phyloP scores from a whole-genome alignment of 1,140 invertebrate species.

The Chymomyza costata region DNA sequence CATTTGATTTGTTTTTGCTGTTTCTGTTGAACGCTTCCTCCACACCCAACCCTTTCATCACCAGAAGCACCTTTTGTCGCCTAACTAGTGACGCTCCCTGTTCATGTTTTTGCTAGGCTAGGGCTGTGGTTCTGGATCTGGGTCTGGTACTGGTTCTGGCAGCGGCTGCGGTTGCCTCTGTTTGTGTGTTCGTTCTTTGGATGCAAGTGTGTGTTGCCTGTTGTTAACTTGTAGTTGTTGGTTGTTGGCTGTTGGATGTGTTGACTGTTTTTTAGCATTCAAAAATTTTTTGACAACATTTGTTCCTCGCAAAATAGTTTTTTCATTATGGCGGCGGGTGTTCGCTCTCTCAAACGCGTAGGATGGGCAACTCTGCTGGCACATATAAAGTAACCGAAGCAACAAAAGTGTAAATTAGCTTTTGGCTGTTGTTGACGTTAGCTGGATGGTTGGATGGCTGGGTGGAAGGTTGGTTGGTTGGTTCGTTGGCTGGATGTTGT shows the following conservation, averaged over 20 bases:
- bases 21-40: constrained; percentile 9
- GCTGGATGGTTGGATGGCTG: too few relatives aligned
- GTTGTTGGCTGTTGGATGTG: constrained; percentile 17
- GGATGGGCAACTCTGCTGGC: constrained; percentile 15
- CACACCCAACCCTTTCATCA: constrained; percentile 3
- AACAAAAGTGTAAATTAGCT: constrained; percentile 72
- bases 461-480: constrained; percentile 33
- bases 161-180: too few relatives aligned
- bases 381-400: constrained; percentile 64
- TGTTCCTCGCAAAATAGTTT: constrained; percentile 65
- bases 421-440: constrained; percentile 69
- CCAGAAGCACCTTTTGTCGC: constrained; percentile 1
- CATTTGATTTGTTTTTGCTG: constrained; percentile 62
- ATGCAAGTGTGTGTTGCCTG: too few relatives aligned
- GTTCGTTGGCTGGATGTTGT: constrained; percentile 23
- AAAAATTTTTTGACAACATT: constrained; percentile 71
- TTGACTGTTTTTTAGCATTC: constrained; percentile 68
- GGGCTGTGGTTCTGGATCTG: too few relatives aligned
- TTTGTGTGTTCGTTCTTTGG: too few relatives aligned
- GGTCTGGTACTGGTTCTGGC: too few relatives aligned
- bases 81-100: too few relatives aligned
- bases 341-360: not conserved
- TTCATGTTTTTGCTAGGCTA: too few relatives aligned
- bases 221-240: not conserved
- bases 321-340: constrained; percentile 55